Conservation (phyloP, 2,797 vertebrate genomes). For the Spheniscus humboldti region DNA sequence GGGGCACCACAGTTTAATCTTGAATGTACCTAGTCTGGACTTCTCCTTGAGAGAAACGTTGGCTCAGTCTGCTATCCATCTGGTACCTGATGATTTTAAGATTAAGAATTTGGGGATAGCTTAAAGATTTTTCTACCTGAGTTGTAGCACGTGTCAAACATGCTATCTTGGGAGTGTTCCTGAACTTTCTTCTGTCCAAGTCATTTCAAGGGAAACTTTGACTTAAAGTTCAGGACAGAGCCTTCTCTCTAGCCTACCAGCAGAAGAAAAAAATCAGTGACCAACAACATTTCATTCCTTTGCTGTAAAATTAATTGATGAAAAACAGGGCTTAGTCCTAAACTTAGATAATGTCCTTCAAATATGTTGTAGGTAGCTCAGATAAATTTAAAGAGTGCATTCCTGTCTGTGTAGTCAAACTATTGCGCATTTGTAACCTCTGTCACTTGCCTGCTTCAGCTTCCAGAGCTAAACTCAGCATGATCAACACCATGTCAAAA, state of each 20-base stretch:
- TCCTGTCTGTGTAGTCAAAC: neutral
- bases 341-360: neutral
- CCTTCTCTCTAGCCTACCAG: neutral
- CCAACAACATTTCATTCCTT: neutral
- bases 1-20: neutral
- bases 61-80: neutral
- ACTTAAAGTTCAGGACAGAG: neutral
- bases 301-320: neutral
- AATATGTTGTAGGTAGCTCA: neutral
- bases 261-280: neutral
- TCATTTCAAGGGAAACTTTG: neutral
- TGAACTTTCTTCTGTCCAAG: neutral
- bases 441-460: constrained; percentile 73
- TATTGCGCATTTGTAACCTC: neutral
- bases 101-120: neutral
- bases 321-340: neutral
- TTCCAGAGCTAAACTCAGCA: constrained; percentile 97
- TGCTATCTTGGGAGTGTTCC: neutral
- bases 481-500: constrained; percentile 99
- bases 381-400: neutral
- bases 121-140: neutral
- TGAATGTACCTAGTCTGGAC: neutral
- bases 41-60: neutral
- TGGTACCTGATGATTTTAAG: neutral
- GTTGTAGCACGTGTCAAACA: neutral